Evolutionary conservation across 1,140 invertebrate species (phyloP), one percentile per base, ranked within the genome.

Genomic region (Carcinoscorpius rotundicauda): DNA sequence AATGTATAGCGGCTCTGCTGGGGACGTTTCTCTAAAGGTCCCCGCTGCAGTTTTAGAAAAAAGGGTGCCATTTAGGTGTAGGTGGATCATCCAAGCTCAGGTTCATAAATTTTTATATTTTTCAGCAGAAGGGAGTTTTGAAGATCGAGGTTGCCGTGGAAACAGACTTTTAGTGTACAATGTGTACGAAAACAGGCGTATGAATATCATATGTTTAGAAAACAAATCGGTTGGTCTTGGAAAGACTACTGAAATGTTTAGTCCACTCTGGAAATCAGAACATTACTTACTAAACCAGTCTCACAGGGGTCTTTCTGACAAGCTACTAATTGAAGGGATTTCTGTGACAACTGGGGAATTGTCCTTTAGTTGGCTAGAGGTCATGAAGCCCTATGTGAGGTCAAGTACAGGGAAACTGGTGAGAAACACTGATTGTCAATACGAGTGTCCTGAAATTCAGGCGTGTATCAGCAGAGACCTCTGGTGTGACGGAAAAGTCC

Each of bases 381-480:
- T 92, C 68, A 83, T 85, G 58, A 81, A 83, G 3, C 76, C 78
- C 8, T 64, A 64, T 56, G 62, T 64, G 29, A 64, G 66, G 8
- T 72, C 61, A 52, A 71, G 57, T 10, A 66, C 67, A 74, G 83
- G 71, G 78, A 82, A 52, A 83, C 29, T 48, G 85, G 29, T 72
- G 50, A 51, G 71, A 51, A 72, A 72, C 49, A 68, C 69, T 10
- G 65, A 89, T 68, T 93, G 90, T 71, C 81, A 83, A 66, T 85
- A 88, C 72, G 83, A 85, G 49, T 94, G 91, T 75, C 86, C 89
- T 1, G 90, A 92, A 64, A 73, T 94, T 65, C 85, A 89, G 72
- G 91, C 89, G 3, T 94, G 91, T 76, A 91, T 94, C 72, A 89
- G 90, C 71, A 81, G 85, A 0, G 85, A 85, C n/a, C 81, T 94